These are phyloP conservation scores for Amia ocellicauda DNA, from an alignment of 2,113 vertebrate genomes.

Conservation along the genomic window DNA sequence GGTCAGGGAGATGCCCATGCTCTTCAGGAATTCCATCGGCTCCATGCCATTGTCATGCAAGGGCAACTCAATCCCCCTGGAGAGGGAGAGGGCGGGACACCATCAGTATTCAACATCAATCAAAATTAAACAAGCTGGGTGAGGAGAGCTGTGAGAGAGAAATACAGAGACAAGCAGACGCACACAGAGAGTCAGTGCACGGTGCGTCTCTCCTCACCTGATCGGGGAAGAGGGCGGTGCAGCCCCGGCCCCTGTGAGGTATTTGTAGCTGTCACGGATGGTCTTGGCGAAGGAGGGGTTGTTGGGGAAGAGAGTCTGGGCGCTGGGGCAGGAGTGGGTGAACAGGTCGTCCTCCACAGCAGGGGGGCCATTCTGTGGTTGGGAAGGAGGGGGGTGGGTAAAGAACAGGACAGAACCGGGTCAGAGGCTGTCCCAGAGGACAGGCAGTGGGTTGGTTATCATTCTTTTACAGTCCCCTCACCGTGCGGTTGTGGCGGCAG, in stretches of 20 bases:
- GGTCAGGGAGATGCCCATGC: slow-evolving; percentile 73
- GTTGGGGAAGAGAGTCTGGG: slow-evolving; percentile 71
- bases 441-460: neutral
- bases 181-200: neutral
- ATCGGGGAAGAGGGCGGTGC: slow-evolving; percentile 49
- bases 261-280: slow-evolving; percentile 72
- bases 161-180: neutral
- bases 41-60: slow-evolving; percentile 65
- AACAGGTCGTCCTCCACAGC: slow-evolving; percentile 58
- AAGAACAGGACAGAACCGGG: neutral
- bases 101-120: too few relatives aligned
- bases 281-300: slow-evolving; percentile 73
- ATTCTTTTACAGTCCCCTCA: too few relatives aligned
- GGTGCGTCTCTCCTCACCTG: slow-evolving; percentile 42
- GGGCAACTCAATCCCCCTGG: slow-evolving; percentile 66
- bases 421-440: neutral
- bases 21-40: slow-evolving; percentile 70
- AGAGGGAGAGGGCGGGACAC: neutral
- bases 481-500: slow-evolving; percentile 59
- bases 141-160: too few relatives aligned
- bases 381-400: neutral
- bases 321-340: slow-evolving; percentile 68
- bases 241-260: slow-evolving; percentile 67
- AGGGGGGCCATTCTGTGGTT: slow-evolving; percentile 29
- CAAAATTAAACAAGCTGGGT: too few relatives aligned